These are phyloP conservation scores for Xestia c-nigrum DNA, from an alignment of 2,888 invertebrate genomes.

Conservation along the genomic window DNA sequence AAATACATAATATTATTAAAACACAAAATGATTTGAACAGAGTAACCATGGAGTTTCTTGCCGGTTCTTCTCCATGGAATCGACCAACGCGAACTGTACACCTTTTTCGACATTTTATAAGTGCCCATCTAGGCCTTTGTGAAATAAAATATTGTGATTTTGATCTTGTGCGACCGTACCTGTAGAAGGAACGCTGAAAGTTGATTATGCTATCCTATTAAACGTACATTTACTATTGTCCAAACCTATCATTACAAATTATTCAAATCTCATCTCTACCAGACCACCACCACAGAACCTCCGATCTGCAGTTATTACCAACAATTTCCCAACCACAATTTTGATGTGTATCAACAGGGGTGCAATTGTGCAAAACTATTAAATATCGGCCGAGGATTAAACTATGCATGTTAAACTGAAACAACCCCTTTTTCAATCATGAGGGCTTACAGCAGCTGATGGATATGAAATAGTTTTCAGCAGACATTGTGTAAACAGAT, in stretches of 20 bases:
- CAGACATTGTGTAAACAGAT: constrained; percentile 61
- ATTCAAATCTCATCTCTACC: constrained; percentile 8
- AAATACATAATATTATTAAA: no score
- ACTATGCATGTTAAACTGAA: constrained; percentile 72
- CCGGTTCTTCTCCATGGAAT: no score
- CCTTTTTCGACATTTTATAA: no score
- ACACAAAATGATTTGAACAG: no score
- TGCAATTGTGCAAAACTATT: constrained; percentile 84
- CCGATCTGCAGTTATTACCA: not conserved
- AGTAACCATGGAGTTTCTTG: no score
- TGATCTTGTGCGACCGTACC: no score
- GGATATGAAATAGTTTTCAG: constrained; percentile 65
- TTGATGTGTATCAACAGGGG: constrained; percentile 48
- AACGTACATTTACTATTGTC: not conserved
- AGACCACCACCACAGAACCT: not conserved
- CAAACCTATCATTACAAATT: not conserved
- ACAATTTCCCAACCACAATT: constrained; percentile 22
- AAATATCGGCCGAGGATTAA: constrained; percentile 77
- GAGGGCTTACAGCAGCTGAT: constrained; percentile 62
- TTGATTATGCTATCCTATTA: no score
- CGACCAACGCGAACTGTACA: no score
- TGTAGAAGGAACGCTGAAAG: no score
- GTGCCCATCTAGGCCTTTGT: no score
- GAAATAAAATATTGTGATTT: no score
- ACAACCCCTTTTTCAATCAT: constrained; percentile 71